Evolutionary conservation across 2,888 invertebrate species (phyloP).

Genomic region (Opisthograptis luteolata): DNA sequence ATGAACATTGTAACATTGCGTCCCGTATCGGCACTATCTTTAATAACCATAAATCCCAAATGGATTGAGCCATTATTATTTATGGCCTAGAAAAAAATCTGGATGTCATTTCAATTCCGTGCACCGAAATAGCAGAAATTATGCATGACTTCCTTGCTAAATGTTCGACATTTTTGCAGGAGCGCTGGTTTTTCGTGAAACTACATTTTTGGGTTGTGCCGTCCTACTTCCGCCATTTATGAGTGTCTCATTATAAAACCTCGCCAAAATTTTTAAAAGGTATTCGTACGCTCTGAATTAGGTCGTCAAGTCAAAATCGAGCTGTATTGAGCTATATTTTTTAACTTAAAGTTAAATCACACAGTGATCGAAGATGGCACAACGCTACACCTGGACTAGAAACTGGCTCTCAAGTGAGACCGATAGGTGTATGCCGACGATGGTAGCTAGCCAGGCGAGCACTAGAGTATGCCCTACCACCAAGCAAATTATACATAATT

Average conservation of each 20-base stretch:
- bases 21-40: slow-evolving; percentile 71
- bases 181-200: neutral
- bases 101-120: slow-evolving; percentile 43
- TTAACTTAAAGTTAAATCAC: no score
- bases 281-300: no score
- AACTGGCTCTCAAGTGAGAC: no score
- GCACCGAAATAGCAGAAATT: slow-evolving; percentile 29
- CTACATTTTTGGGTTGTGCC: neutral
- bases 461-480: no score
- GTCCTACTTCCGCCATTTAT: neutral
- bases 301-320: no score
- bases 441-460: no score
- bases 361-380: no score
- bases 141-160: slow-evolving; percentile 13
- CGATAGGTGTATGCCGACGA: no score
- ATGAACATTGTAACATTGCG: slow-evolving; percentile 71
- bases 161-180: neutral
- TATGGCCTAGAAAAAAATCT: slow-evolving; percentile 63
- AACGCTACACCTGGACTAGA: no score
- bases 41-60: slow-evolving; percentile 81
- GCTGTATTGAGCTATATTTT: no score
- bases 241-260: neutral
- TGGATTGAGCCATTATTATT: slow-evolving; percentile 66
- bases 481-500: no score
- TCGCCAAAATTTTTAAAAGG: no score